Conservation (phyloP, 2,113 vertebrate genomes). For the Centrocercus urophasianus region DNA sequence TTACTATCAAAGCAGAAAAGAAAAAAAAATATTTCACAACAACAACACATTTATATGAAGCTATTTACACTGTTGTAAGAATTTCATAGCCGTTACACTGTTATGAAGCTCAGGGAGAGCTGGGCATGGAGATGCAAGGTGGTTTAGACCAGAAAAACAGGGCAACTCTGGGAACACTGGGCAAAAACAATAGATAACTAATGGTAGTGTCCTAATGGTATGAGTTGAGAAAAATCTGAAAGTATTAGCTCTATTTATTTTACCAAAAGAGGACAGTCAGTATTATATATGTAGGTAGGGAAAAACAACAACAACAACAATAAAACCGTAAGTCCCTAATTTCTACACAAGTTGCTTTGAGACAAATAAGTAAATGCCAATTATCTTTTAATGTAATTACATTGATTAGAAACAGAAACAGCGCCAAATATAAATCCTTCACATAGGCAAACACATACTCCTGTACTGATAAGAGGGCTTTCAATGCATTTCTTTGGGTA, state of each 20-base stretch:
- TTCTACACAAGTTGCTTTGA: background rate
- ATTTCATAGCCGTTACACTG: background rate
- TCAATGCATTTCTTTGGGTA: background rate
- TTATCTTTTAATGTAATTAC: background rate
- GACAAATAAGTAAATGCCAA: background rate
- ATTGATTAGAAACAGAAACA: background rate
- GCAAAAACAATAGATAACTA: background rate
- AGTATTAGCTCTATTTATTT: background rate
- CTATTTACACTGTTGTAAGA: background rate
- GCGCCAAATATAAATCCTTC: background rate
- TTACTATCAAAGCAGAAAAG: background rate
- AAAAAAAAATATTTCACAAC: background rate
- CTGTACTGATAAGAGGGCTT: background rate
- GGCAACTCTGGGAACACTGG: background rate
- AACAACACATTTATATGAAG: background rate
- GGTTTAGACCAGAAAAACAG: background rate
- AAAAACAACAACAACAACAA: background rate
- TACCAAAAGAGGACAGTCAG: background rate
- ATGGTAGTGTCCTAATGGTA: background rate
- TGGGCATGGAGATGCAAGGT: background rate
- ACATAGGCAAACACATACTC: fast-evolving
- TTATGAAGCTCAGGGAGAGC: background rate
- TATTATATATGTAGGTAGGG: background rate
- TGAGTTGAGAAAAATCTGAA: background rate
- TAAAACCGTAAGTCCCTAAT: fast-evolving